These are phyloP conservation scores for Daboia siamensis DNA, from an alignment of 2,113 vertebrate genomes.

Conservation along the genomic window DNA sequence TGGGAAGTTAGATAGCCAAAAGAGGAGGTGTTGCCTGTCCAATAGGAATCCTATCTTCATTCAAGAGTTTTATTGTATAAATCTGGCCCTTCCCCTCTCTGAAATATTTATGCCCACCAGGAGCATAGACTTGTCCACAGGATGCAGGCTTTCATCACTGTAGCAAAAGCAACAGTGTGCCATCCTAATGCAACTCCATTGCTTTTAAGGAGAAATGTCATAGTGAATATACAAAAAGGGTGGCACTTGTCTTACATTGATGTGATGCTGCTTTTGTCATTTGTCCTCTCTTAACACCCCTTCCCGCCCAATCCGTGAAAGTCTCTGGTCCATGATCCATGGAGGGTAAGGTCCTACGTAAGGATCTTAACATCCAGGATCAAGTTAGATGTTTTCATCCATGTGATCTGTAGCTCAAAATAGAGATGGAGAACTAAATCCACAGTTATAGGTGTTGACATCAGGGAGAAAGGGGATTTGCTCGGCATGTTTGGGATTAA, in stretches of 20 bases:
- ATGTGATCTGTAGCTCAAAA: neutral
- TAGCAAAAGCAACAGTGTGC: neutral
- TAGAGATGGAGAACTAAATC: neutral
- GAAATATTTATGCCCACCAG: neutral
- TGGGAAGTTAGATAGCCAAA: neutral
- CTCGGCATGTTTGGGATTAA: too few species aligned
- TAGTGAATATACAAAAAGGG: neutral
- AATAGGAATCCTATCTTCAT: neutral
- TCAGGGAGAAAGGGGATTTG: neutral
- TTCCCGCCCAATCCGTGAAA: neutral
- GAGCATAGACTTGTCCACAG: too few species aligned
- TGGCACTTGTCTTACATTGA: neutral
- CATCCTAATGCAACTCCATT: neutral
- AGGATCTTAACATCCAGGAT: neutral
- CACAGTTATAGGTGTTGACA: neutral
- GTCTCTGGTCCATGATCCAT: neutral
- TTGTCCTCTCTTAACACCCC: neutral
- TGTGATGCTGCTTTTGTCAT: neutral
- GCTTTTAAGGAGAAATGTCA: neutral
- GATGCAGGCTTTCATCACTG: neutral
- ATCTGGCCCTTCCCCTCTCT: neutral
- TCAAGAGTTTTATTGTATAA: neutral
- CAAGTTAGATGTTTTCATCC: neutral
- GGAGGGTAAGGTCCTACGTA: neutral
- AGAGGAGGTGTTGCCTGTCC: neutral